A percentile compares a stretch with the other conserved stretches of the same genome.
Evolutionary conservation across 2,797 vertebrate species (phyloP).

Genomic region (Microctenopoma steveboyesi): DNA sequence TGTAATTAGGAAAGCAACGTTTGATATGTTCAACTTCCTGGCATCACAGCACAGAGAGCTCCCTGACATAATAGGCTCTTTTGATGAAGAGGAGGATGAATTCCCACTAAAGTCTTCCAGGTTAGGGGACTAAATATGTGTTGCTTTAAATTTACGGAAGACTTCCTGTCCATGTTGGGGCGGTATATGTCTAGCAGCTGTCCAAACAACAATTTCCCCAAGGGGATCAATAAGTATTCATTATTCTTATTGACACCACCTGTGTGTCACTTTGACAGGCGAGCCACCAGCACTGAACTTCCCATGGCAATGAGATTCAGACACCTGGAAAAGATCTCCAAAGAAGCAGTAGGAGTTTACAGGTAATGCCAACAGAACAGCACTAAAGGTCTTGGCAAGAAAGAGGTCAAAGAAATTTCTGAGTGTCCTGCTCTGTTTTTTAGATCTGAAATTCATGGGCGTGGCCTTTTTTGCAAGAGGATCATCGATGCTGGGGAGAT

Average conservation of each 20-base stretch:
- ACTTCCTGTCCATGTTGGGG: neutral
- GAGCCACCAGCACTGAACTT: slow-evolving; percentile 92
- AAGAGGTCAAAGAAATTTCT: neutral
- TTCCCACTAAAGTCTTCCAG: slow-evolving; percentile 92
- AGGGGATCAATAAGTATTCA: too few relatives aligned
- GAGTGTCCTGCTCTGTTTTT: neutral
- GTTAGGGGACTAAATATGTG: slow-evolving; percentile 60
- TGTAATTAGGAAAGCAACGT: slow-evolving; percentile 87
- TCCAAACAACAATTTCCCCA: too few relatives aligned
- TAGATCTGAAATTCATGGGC: slow-evolving; percentile 92
- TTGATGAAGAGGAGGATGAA: slow-evolving; percentile 93
- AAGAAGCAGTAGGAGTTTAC: slow-evolving; percentile 96
- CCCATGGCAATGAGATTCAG: slow-evolving; percentile 96
- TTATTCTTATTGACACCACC: neutral
- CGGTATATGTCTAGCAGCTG: too few relatives aligned
- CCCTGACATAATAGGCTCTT: slow-evolving; percentile 83
- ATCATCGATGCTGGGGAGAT: slow-evolving; percentile 95
- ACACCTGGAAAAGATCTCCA: slow-evolving; percentile 92
- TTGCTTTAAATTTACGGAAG: neutral
- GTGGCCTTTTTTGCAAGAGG: slow-evolving; percentile 94
- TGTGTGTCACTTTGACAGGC: slow-evolving; percentile 71
- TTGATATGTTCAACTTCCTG: slow-evolving; percentile 97
- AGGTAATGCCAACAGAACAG: slow-evolving; percentile 76
- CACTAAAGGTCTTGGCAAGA: neutral
- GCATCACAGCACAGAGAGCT: slow-evolving; percentile 91